phyloP scores from a whole-genome alignment of 2,888 invertebrate genomes.

The Halictus ligatus region DNA sequence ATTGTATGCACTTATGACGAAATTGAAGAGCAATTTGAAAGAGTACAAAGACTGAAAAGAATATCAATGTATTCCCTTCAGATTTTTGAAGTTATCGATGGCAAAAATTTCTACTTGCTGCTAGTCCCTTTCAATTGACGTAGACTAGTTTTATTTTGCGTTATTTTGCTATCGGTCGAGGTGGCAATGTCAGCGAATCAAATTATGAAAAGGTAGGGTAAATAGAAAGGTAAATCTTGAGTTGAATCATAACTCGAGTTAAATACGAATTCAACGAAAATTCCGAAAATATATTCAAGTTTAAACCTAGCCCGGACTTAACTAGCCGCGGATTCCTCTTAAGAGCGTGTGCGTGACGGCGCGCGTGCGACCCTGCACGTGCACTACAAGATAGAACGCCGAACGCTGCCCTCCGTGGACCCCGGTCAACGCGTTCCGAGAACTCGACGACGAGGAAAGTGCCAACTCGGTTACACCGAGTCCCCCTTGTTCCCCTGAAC shows the following conservation, averaged over 20 bases:
- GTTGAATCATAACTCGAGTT: neutral
- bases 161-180: no score
- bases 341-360: constrained; percentile 37
- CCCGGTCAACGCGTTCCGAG: constrained; percentile 53
- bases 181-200: no score
- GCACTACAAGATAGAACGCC: constrained; percentile 51
- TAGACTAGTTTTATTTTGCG: no score
- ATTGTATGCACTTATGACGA: no score
- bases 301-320: neutral
- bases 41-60: no score
- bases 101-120: no score
- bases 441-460: constrained; percentile 58
- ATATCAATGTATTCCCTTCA: no score
- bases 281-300: neutral
- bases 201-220: no score
- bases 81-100: no score
- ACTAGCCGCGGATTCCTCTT: constrained; percentile 11
- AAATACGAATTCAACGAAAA: neutral
- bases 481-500: neutral
- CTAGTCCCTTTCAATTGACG: no score
- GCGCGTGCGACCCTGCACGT: constrained; percentile 43
- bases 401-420: constrained; percentile 46
- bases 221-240: no score
- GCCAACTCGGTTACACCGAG: constrained; percentile 48
- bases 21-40: no score